Conservation (phyloP, 2,888 invertebrate species). For the Thereva unica region DNA sequence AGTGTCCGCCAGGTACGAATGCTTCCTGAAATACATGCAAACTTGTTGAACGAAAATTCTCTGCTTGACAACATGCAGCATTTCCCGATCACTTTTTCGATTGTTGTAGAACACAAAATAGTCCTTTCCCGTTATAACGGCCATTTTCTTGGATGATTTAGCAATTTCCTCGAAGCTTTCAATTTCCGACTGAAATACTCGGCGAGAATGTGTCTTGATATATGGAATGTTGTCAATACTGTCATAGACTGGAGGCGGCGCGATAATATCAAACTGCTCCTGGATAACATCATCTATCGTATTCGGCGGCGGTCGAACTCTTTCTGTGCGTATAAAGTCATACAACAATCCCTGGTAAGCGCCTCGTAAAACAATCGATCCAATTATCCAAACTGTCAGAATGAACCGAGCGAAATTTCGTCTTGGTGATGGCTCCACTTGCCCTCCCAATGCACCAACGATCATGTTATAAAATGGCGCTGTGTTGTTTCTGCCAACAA, state of each 20-base stretch:
- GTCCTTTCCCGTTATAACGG: neutral
- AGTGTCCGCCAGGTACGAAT: neutral
- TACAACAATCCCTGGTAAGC: conserved; percentile 25
- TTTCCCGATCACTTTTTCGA: neutral
- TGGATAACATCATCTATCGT: neutral
- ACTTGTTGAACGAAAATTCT: conserved; percentile 5
- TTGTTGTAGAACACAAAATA: neutral
- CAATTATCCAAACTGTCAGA: conserved; percentile 16
- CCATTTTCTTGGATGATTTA: conserved; percentile 7
- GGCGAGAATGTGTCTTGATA: neutral
- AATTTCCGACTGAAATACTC: neutral
- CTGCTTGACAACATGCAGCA: conserved; percentile 2
- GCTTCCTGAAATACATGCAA: conserved; percentile 10
- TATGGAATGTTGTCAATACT: neutral
- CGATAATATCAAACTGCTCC: neutral
- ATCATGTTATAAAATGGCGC: conserved; percentile 17
- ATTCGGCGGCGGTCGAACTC: neutral
- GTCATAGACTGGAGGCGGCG: neutral
- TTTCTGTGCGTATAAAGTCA: conserved; percentile 10
- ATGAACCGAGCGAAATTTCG: conserved; percentile 27
- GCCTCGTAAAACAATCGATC: conserved; percentile 7
- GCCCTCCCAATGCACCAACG: conserved; percentile 12
- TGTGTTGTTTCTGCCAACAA: conserved; percentile 6
- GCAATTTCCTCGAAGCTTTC: neutral
- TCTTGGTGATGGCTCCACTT: neutral